Conservation (phyloP, 92 coral and sea anemone genomes). For the Meandrina meandrites region DNA sequence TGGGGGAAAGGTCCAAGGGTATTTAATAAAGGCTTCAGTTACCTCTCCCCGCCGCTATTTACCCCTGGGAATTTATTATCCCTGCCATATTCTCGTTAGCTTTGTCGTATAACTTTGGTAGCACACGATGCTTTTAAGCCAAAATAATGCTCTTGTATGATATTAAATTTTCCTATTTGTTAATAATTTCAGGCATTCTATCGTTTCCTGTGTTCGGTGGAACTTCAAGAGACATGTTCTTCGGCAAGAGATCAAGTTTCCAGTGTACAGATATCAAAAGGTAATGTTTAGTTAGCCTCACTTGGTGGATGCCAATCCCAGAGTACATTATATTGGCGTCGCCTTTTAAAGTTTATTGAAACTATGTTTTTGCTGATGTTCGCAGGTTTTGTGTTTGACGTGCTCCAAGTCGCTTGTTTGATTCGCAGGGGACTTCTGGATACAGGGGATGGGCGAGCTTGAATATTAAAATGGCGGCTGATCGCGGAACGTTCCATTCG, state of each 20-base stretch:
- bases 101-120: not conserved
- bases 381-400: not conserved
- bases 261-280: constrained; percentile 73
- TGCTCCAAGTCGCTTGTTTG: too few species aligned
- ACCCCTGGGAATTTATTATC: not conserved
- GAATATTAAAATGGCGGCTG: too few species aligned
- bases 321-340: not conserved
- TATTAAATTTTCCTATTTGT: not conserved
- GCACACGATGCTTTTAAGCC: not conserved
- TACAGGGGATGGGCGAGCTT: too few species aligned
- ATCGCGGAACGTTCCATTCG: too few species aligned
- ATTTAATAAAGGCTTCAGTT: too few species aligned
- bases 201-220: constrained; percentile 45
- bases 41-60: too few species aligned
- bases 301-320: not conserved
- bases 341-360: not conserved
- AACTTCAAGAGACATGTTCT: constrained; percentile 51
- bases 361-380: not conserved
- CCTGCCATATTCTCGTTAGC: not conserved
- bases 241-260: constrained; percentile 37
- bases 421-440: too few species aligned
- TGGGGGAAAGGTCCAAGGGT: too few species aligned
- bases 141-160: not conserved
- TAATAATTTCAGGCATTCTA: constrained; percentile 33
- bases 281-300: constrained; percentile 6